Base-by-base conservation (phyloP, 2,797 vertebrate genomes). In the Apogon talboti region DNA sequence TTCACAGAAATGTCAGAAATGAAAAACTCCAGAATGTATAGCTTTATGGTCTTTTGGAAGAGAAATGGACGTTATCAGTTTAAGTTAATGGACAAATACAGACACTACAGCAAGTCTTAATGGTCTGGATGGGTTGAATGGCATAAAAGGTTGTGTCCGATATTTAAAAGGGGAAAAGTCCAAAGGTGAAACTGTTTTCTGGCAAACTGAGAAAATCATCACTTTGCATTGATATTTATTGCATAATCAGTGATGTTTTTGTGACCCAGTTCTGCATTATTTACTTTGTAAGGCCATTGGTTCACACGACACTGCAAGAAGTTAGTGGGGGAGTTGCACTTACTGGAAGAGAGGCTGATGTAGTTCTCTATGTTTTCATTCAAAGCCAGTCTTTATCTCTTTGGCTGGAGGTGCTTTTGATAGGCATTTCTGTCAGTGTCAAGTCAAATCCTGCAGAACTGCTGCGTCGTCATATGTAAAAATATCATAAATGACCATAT, bases 201-300 rank as follows among this genome's bases (percentile, higher is more conserved):
- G 24, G n/a, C 3, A 12, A 30, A 30, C 2, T 30, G 10, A 12
- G 44, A 21, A 19, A 18, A 49, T 38, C 41, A 38, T 69, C 30
- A 13, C 1, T 6, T 30, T 11, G 33, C 47, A 24, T 38, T 18
- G 43, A 54, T 35, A 69, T 56, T 55, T 62, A 8, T 44, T 67
- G 40, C 46, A 28, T 67, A 54, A 45, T 68, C 56, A 54, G 37
- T 42, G 54, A 28, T 62, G 78, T 75, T 51, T 78, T 54, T 33
- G 37, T 81, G 76, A 85, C 73, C 62, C 63, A 60, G 67, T 59
- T 59, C 46, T 30, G 40, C 13, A 37, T 35, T 66, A 58, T 81
- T 83, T 83, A 64, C 62, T 75, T 51, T 66, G 12, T 56, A 40
- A 66, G 65, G 60, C 79, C 67, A 71, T 9, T 56, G 50, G 21